These are phyloP conservation scores for Scalopus aquaticus DNA, from an alignment of 2,113 vertebrate species.

Conservation along the genomic window DNA sequence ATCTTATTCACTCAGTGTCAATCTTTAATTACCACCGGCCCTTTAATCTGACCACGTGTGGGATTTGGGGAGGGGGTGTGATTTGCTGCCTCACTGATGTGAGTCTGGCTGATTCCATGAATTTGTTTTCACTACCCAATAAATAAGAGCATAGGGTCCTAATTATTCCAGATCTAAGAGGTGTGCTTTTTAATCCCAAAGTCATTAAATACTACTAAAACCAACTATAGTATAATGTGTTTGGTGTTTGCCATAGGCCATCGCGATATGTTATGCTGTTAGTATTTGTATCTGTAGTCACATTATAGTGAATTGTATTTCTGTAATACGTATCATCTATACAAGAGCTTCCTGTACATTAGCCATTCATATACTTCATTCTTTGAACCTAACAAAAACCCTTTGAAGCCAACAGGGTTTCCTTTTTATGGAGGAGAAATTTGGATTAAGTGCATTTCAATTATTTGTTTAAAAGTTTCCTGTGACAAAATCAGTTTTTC, in stretches of 20 bases:
- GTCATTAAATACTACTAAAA: neutral
- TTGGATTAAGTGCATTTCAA: neutral
- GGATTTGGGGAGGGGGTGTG: constrained; percentile 32
- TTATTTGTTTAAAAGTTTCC: neutral
- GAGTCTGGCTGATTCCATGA: constrained; percentile 18
- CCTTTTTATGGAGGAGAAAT: neutral
- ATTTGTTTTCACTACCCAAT: neutral
- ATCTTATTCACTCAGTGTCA: constrained; percentile 74
- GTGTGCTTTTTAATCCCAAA: neutral
- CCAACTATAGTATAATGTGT: neutral
- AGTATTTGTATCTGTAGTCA: neutral
- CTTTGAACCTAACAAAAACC: neutral
- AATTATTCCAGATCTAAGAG: neutral
- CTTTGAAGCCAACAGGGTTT: neutral
- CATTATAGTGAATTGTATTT: neutral
- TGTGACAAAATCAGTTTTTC: neutral
- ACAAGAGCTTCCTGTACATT: neutral
- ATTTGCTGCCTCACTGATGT: constrained; percentile 54
- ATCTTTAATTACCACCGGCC: constrained; percentile 76
- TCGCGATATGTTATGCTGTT: neutral
- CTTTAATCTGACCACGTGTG: constrained; percentile 73
- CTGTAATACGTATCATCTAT: neutral
- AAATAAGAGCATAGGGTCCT: neutral
- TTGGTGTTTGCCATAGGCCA: neutral
- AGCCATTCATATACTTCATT: neutral